Conservation (phyloP, 2,888 invertebrate species). For the Leptinotarsa rubiginosa region DNA sequence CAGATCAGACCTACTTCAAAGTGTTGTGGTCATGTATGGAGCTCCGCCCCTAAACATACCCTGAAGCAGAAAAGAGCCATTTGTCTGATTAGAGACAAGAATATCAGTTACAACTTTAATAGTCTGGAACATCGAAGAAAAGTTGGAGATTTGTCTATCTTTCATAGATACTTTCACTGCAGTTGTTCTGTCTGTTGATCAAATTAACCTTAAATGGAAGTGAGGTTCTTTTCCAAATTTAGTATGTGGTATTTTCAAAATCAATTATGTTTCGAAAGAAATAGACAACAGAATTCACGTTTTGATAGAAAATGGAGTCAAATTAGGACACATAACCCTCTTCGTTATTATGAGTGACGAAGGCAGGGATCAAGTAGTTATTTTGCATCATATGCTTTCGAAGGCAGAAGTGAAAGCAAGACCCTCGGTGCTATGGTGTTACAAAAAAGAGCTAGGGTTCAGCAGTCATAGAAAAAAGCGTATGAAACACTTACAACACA, state of each 20-base stretch:
- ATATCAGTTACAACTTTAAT: too few species aligned
- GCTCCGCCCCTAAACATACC: too few species aligned
- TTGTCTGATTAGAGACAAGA: too few species aligned
- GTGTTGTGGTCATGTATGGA: too few species aligned
- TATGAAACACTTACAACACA: conserved; percentile 84
- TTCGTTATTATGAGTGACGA: conserved; percentile 96
- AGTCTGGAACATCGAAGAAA: too few species aligned
- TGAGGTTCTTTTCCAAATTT: background rate
- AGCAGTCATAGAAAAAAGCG: conserved; percentile 90
- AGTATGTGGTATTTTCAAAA: too few species aligned
- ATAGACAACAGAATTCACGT: conserved; percentile 96
- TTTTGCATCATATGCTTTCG: conserved; percentile 96
- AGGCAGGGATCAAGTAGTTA: conserved; percentile 95
- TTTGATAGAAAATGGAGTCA: conserved; percentile 97
- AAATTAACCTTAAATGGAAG: background rate
- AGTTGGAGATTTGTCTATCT: too few species aligned
- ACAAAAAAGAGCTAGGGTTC: conserved; percentile 82
- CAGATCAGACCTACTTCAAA: too few species aligned
- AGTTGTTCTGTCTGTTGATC: background rate
- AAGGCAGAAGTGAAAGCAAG: conserved; percentile 94
- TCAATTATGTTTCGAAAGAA: conserved; percentile 89
- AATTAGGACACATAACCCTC: conserved; percentile 90
- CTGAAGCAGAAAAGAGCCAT: too few species aligned
- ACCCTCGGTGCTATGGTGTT: conserved; percentile 97
- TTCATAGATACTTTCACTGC: too few species aligned